Evolutionary conservation across 2,113 vertebrate genomes (phyloP).

Genomic region (Heloderma charlesbogerti): DNA sequence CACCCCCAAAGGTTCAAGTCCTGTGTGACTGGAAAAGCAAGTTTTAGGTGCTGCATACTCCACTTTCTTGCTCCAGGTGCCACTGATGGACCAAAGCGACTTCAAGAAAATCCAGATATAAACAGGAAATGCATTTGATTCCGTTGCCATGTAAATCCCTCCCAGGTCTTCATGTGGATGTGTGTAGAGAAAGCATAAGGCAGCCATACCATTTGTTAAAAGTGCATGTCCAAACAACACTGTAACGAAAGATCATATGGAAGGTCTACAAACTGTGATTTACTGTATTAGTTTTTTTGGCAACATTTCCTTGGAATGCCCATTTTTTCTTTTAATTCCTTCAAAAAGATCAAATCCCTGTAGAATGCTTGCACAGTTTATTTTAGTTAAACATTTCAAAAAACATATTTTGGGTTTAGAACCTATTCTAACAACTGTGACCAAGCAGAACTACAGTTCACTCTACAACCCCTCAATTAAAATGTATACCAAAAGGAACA

Average conservation of each 20-base stretch:
- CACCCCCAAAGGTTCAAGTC: too few relatives aligned
- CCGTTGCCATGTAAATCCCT: too few relatives aligned
- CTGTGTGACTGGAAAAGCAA: too few relatives aligned
- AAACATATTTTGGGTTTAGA: neutral
- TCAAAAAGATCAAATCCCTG: neutral
- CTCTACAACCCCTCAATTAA: neutral
- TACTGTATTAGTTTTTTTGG: neutral
- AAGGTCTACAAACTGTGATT: neutral
- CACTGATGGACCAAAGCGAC: too few relatives aligned
- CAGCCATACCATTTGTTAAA: neutral
- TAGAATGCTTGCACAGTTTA: neutral
- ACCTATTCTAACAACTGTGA: neutral
- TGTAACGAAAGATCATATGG: neutral
- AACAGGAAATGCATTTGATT: too few relatives aligned
- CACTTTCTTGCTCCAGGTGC: too few relatives aligned
- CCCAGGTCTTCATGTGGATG: too few relatives aligned
- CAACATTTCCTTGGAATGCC: neutral
- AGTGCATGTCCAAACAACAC: neutral
- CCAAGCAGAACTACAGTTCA: neutral
- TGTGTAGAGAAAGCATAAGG: neutral
- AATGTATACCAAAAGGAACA: neutral
- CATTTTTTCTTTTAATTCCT: neutral
- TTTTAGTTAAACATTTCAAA: neutral
- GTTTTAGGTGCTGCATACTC: too few relatives aligned
- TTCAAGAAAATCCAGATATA: too few relatives aligned